Percentiles rank a stretch among this genome's conserved stretches.
Conservation (phyloP, 2,113 vertebrate species). For the Gymnorhina tibicen region DNA sequence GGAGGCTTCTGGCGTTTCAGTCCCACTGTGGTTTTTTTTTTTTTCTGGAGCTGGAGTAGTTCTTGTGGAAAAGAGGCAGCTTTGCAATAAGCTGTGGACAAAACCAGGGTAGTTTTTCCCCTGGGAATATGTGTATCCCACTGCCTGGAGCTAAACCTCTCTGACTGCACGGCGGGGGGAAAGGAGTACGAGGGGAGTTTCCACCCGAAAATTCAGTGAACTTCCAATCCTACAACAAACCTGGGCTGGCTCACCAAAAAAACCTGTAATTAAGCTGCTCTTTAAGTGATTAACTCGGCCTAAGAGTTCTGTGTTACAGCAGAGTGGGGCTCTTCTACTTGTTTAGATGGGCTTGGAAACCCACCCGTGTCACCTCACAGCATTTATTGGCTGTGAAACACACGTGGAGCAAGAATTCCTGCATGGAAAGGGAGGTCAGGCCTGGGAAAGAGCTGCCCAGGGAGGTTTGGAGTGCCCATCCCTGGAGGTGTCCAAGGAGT, state of each 20-base stretch:
- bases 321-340: not conserved
- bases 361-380: not conserved
- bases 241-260: not conserved
- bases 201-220: not conserved
- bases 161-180: not conserved
- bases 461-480: not conserved
- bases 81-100: not conserved
- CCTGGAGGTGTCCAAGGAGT: not conserved
- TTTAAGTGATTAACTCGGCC: not conserved
- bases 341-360: not conserved
- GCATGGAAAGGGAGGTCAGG: not conserved
- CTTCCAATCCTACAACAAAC: not conserved
- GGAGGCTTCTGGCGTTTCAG: conserved; percentile 6
- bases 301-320: not conserved
- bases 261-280: not conserved
- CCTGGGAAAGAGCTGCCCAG: not conserved
- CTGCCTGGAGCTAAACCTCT: not conserved
- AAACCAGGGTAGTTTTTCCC: not conserved
- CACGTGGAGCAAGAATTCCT: not conserved
- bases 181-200: not conserved
- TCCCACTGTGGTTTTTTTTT: not conserved
- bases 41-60: not conserved
- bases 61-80: not conserved
- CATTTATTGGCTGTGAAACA: not conserved
- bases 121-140: not conserved